Conservation (phyloP, 2,113 vertebrate genomes). For the Lepus timidus region DNA sequence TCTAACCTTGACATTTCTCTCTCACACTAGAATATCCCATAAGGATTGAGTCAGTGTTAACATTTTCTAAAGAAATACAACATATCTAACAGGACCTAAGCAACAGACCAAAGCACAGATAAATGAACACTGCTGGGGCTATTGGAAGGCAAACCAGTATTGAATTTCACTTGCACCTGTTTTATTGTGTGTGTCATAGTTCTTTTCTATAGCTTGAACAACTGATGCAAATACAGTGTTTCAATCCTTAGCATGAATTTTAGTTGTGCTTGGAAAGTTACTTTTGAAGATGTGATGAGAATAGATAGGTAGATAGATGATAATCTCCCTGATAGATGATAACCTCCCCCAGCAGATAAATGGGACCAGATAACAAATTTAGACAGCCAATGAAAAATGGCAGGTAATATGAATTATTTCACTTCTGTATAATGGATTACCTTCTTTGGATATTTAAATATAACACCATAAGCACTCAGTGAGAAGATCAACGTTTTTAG, state of each 20-base stretch:
- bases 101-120: conserved; percentile 52
- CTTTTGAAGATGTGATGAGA: not conserved
- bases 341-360: too few relatives aligned
- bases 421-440: not conserved
- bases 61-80: conserved; percentile 76
- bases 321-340: not conserved
- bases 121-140: conserved; percentile 68
- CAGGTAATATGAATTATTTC: conserved; percentile 50
- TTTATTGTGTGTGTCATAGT: conserved; percentile 73
- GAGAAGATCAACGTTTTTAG: not conserved
- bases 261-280: conserved; percentile 11
- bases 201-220: conserved; percentile 54
- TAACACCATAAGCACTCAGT: conserved; percentile 8
- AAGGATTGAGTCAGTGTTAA: conserved; percentile 71
- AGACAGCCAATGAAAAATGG: conserved; percentile 7
- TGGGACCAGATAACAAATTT: not conserved
- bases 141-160: conserved; percentile 22
- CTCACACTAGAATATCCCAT: conserved; percentile 60
- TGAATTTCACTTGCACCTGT: conserved; percentile 46
- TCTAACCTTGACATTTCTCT: conserved; percentile 80
- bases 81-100: conserved; percentile 76
- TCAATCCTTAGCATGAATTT: conserved; percentile 66
- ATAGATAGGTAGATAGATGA: not conserved
- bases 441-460: conserved; percentile 68
- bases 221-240: conserved; percentile 68